A percentile compares a stretch with the other conserved stretches of the same genome.
These are phyloP conservation scores for Ophion costatus DNA, from an alignment of 2,888 invertebrate species.

Conservation along the genomic window DNA sequence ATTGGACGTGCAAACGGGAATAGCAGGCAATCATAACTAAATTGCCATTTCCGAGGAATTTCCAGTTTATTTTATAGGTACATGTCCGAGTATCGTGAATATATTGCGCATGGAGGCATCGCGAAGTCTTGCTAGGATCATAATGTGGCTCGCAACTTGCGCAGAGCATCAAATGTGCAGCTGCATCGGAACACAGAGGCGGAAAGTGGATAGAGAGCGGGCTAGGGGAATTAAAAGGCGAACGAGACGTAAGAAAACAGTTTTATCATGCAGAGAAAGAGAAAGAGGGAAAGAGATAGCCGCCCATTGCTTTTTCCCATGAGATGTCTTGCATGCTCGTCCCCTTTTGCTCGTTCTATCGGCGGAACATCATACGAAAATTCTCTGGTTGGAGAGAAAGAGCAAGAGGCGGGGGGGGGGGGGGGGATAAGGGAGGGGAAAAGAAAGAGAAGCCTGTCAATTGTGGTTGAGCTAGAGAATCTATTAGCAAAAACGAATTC, in stretches of 20 bases:
- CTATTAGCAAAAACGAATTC: constrained; percentile 49
- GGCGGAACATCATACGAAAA: constrained; percentile 57
- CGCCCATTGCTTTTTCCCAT: constrained; percentile 53
- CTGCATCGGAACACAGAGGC: constrained; percentile 33
- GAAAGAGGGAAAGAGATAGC: constrained; percentile 32
- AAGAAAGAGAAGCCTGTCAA: constrained; percentile 23
- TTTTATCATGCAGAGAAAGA: constrained; percentile 51
- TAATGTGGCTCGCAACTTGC: constrained; percentile 34
- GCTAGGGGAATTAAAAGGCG: constrained; percentile 57
- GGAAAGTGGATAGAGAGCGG: constrained; percentile 16
- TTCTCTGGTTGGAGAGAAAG: constrained; percentile 4
- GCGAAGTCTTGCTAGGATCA: constrained; percentile 46
- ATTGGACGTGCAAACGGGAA: constrained; percentile 19
- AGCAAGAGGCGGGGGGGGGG: constrained; percentile 6
- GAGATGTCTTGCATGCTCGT: constrained; percentile 46
- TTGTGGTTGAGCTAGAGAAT: constrained; percentile 41
- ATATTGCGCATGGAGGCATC: constrained; percentile 30
- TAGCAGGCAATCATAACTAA: constrained; percentile 33
- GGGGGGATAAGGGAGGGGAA: constrained; percentile 6
- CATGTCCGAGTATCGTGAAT: constrained; percentile 24
- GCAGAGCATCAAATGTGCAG: constrained; percentile 27
- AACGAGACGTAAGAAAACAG: constrained; percentile 44
- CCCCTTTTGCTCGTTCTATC: constrained; percentile 46
- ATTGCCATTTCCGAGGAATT: constrained; percentile 27
- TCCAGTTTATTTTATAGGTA: constrained; percentile 41